Percentiles rank a stretch among this genome's conserved stretches.
phyloP scores from a whole-genome alignment of 2,888 invertebrate genomes.

The Aspidiotus destructor region DNA sequence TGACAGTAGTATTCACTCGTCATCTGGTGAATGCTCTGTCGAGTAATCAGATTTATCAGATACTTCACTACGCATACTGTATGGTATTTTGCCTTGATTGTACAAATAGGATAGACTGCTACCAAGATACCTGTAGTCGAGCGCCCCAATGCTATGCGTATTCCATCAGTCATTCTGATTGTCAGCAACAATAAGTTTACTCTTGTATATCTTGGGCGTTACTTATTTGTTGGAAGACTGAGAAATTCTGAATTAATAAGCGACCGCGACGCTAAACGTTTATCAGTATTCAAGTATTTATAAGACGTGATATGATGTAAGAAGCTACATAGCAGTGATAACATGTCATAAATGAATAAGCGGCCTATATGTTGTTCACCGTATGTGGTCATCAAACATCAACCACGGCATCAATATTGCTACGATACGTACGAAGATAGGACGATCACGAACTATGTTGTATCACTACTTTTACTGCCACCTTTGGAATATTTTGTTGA shows the following conservation, averaged over 20 bases:
- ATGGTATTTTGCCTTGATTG: too few species aligned
- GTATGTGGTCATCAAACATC: conserved; percentile 25
- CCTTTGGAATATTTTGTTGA: too few species aligned
- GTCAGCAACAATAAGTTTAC: conserved; percentile 18
- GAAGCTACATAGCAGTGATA: conserved; percentile 25
- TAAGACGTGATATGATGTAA: conserved; percentile 16
- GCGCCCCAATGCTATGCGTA: conserved; percentile 6
- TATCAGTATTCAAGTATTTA: conserved; percentile 2
- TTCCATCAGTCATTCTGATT: conserved; percentile 26
- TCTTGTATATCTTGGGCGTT: conserved; percentile 12
- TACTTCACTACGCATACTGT: too few species aligned
- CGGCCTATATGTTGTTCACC: neutral
- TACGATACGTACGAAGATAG: too few species aligned
- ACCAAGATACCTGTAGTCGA: too few species aligned
- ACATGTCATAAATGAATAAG: conserved; percentile 26
- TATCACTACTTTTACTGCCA: too few species aligned
- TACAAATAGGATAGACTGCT: too few species aligned
- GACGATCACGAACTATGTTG: too few species aligned
- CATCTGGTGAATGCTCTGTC: too few species aligned
- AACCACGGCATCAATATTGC: neutral
- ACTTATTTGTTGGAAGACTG: conserved; percentile 16
- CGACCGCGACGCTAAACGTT: neutral
- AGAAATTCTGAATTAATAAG: conserved; percentile 25
- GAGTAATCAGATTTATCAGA: too few species aligned
- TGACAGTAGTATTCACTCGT: too few species aligned